Evolutionary conservation across 2,113 vertebrate species (phyloP), one percentile per base, ranked within the genome.

Genomic region (Takifugu flavidus): DNA sequence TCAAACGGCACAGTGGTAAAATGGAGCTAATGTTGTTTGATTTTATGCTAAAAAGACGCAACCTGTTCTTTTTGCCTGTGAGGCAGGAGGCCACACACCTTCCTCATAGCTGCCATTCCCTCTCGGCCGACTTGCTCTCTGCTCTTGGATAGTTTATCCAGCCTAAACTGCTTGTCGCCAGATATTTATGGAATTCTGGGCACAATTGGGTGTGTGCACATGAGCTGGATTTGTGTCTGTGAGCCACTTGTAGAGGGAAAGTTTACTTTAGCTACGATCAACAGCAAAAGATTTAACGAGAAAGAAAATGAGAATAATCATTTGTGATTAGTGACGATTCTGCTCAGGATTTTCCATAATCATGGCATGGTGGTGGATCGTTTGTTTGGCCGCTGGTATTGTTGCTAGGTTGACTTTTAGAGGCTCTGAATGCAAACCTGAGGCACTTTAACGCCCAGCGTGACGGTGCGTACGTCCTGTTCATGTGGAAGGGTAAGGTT

Each of bases 61-160:
- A 53, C 54, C 45, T 25, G 69, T 28, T 53, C 46, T 13, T 43
- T 13, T 43, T 6, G 42, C 6, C 13, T 43, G 6, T 47, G 45
- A n/a, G 4, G n/a, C 13, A 47, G 45, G 13, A 14, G 45, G 45
- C 13, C 11, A 6, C 20, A 2, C 6, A 0, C 2, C 63, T 59
- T 0, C 20, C 13, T 29, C 51, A 49, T 0, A 52, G 67, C 67
- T 72, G 58, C n/a, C 71, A 49, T 69, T 66, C 61, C 54, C 15
- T 58, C 20, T 27, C 2, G 11, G 42, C 56, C 25, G 12, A 25
- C 0, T 26, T 45, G 1, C n/a, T 26, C 7, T 27, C 20, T 39
- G 13, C 1, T 50, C 25, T n/a, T 49, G 8, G 6, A 29, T 7
- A 4, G 13, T 39, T 51, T n/a, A 4, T 26, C 43, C 25, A 25